Evolutionary conservation across 2,888 invertebrate genomes (phyloP).

Genomic region (Mythimna pallens): DNA sequence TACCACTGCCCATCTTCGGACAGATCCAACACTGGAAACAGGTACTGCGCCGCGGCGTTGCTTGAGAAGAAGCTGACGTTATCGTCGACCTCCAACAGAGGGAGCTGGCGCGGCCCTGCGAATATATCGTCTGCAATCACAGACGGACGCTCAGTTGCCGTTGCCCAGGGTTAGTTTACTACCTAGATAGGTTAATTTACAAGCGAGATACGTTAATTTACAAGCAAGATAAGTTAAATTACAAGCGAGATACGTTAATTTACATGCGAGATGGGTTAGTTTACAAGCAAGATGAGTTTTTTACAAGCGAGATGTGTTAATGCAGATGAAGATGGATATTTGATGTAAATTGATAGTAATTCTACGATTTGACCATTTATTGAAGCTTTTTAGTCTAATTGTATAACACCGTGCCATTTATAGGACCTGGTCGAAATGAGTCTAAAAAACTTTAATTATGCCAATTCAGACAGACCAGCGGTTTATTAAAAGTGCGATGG

Average conservation of each 20-base stretch:
- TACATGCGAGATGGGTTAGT: neutral
- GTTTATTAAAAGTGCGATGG: no score
- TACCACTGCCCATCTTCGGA: conserved; percentile 81
- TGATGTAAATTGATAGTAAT: neutral
- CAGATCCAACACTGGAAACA: conserved; percentile 89
- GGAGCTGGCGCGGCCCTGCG: conserved; percentile 91
- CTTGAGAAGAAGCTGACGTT: conserved; percentile 93
- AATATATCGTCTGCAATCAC: conserved; percentile 83
- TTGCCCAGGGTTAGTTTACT: conserved; percentile 60
- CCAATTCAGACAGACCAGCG: neutral
- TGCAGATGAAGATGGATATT: neutral
- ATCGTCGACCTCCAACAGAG: conserved; percentile 92
- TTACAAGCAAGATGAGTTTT: conserved; percentile 6
- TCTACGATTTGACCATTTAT: neutral
- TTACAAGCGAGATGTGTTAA: neutral
- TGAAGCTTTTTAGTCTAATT: neutral
- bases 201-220: neutral
- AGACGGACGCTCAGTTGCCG: conserved; percentile 66
- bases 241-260: neutral
- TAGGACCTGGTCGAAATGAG: neutral
- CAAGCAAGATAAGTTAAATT: neutral
- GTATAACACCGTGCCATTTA: neutral
- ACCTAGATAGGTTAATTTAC: conserved; percentile 7
- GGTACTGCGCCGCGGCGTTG: conserved; percentile 93
- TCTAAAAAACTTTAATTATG: neutral